Evolutionary conservation across 2,888 invertebrate genomes (phyloP), one percentile per base, ranked within the genome.

Genomic region (Pachydiplax longipennis): DNA sequence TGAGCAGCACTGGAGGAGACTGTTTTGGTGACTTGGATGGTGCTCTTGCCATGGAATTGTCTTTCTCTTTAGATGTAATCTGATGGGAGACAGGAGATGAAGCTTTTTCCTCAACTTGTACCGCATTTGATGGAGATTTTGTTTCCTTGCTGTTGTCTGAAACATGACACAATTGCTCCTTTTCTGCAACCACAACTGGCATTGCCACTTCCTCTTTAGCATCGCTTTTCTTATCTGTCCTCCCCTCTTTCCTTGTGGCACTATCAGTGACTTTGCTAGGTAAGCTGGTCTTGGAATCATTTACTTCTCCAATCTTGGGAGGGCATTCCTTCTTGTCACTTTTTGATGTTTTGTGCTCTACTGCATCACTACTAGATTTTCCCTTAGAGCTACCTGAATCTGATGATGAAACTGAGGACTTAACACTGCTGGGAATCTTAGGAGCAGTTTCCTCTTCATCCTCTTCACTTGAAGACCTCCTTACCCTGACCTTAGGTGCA

Each of bases 381-480:
- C n/a, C 61, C n/a, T n/a, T 15, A n/a, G 13, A 37, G 22, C 37
- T 37, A 10, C 15, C 4, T n/a, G 37, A 13, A 22, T 65, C 87
- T 12, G 18, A 35, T 22, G 61, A 58, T 61, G 61, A 61, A 37
- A 37, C 22, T 1, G 61, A 13, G 22, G 87, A 31, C 73, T 73
- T 25, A 31, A 73, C 12, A 12, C 22, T n/a, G 65, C 13, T 37
- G n/a, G 40, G 25, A 3, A 13, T 6, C 12, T 87, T 61, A n/a
- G 22, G n/a, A 6, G 5, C 22, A 61, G 58, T 12, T 5, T 94
- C 93, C 80, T 94, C 94, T 6, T 94, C 94, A 91, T 94, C 94
- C n/a, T 94, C 94, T 91, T 94, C 94, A 90, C 94, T 94, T 61
- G 94, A 93, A 22, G 92, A 91, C 10, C 94, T 94, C 83, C 93